Conservation (phyloP, 2,888 invertebrate genomes). For the Alloplasta piceator region DNA sequence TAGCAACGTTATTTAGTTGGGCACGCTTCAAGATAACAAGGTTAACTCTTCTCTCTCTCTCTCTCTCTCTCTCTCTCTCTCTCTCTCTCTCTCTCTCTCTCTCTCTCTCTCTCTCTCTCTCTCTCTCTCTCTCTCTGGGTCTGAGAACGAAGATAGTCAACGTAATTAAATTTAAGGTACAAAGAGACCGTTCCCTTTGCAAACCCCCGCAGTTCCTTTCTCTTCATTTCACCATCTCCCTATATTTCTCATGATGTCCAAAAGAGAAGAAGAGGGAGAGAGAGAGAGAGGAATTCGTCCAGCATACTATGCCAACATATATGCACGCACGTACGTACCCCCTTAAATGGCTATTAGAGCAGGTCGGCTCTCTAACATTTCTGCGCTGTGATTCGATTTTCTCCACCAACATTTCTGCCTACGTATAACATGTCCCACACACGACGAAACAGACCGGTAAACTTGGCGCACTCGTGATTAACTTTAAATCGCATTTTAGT, state of each 20-base stretch:
- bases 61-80: slow-evolving; percentile 14
- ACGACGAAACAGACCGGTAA: too few relatives aligned
- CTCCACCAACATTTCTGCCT: slow-evolving; percentile 14
- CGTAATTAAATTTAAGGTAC: slow-evolving; percentile 80
- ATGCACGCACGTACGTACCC: slow-evolving; percentile 44
- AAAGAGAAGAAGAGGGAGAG: slow-evolving; percentile 56
- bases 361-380: slow-evolving; percentile 70
- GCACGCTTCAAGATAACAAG: slow-evolving; percentile 79
- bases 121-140: slow-evolving; percentile 37
- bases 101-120: slow-evolving; percentile 43
- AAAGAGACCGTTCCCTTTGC: slow-evolving; percentile 74
- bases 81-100: slow-evolving; percentile 29
- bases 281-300: slow-evolving; percentile 17
- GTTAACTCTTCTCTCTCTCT: slow-evolving; percentile 70
- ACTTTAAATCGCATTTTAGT: too few relatives aligned
- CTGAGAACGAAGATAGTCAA: slow-evolving; percentile 73
- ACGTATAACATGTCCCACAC: too few relatives aligned
- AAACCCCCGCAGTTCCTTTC: slow-evolving; percentile 68
- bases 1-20: slow-evolving; percentile 75
- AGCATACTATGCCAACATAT: not conserved
- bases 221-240: slow-evolving; percentile 44
- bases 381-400: slow-evolving; percentile 64
- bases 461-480: too few relatives aligned
- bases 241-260: slow-evolving; percentile 8
- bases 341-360: slow-evolving; percentile 74